Evolutionary conservation across 2,888 invertebrate species (phyloP).

Genomic region (Diaperis boleti): DNA sequence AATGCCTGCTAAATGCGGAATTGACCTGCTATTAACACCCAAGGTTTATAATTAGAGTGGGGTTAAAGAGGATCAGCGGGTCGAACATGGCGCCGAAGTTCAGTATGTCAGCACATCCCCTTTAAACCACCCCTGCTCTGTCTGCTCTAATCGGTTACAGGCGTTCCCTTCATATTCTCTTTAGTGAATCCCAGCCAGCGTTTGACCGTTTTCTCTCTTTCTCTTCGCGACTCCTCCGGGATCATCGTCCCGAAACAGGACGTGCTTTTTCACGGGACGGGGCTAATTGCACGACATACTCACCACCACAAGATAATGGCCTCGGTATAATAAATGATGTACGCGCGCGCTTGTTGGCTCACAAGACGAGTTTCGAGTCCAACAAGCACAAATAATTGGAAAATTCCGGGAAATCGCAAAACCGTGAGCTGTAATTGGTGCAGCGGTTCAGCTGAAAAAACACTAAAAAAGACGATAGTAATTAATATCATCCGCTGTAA

Average conservation of each 20-base stretch:
- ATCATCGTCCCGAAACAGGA: neutral
- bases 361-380: no score
- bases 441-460: no score
- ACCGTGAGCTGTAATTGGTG: no score
- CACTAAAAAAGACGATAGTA: neutral
- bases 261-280: no score
- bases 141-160: constrained; percentile 62
- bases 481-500: no score
- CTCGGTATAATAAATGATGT: no score
- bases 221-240: neutral
- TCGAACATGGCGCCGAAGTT: constrained; percentile 48
- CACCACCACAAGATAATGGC: no score
- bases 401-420: no score
- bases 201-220: constrained; percentile 33
- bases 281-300: no score
- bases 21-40: constrained; percentile 64
- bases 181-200: constrained; percentile 49
- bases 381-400: no score
- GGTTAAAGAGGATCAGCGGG: constrained; percentile 57
- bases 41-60: constrained; percentile 62
- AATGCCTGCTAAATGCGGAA: constrained; percentile 60
- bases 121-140: constrained; percentile 60
- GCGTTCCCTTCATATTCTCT: constrained; percentile 59
- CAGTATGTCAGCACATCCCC: constrained; percentile 59
- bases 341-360: no score